phyloP scores from a whole-genome alignment of 2,113 vertebrate species.

The Numenius arquata region DNA sequence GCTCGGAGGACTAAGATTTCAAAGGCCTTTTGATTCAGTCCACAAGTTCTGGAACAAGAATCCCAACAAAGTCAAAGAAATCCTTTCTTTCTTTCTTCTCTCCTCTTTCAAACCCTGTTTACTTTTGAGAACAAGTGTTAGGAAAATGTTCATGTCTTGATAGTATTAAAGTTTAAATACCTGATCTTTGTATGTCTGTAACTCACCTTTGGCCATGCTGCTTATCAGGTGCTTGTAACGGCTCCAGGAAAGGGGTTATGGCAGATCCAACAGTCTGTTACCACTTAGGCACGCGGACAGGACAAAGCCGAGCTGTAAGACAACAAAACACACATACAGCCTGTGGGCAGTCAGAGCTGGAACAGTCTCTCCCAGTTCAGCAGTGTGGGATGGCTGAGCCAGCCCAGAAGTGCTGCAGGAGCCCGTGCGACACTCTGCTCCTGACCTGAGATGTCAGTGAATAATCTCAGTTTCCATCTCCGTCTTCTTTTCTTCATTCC shows the following conservation, averaged over 20 bases:
- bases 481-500: background rate
- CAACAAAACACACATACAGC: background rate
- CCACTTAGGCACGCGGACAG: background rate
- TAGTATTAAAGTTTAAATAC: background rate
- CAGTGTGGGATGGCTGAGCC: background rate
- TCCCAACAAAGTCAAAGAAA: background rate
- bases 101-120: background rate
- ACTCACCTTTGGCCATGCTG: background rate
- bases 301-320: background rate
- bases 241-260: background rate
- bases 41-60: background rate
- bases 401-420: background rate
- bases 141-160: background rate
- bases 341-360: background rate
- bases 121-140: background rate
- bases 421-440: background rate
- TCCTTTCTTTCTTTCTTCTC: background rate
- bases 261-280: background rate
- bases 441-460: background rate
- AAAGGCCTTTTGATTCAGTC: background rate
- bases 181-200: background rate
- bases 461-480: background rate
- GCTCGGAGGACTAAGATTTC: background rate
- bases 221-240: background rate
- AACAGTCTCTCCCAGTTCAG: background rate